Evolutionary conservation across 2,113 vertebrate genomes (phyloP), one percentile per base, ranked within the genome.

Genomic region (Zootoca vivipara): DNA sequence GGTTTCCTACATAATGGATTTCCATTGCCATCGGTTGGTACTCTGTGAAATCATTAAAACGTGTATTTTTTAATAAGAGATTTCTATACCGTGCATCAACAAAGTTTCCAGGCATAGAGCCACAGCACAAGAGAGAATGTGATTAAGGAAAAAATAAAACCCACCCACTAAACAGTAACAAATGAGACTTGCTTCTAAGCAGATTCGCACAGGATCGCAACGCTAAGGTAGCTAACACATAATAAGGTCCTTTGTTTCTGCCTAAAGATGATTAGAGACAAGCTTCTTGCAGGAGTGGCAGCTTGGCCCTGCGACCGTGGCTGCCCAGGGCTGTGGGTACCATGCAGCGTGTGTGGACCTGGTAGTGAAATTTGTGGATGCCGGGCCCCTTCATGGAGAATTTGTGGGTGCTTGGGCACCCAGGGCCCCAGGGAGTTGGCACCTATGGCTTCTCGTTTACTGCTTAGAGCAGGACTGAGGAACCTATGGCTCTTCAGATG

Each of bases 21-120:
- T 89, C 97, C 94, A 16, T 97, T 99, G 88, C 99, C 99, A 26
- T 94, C 74, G 95, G 99, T 99, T 94, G 97, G 96, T 93, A 90
- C 1, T 35, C 22, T 2, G 3, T 3, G 0, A 75, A 10, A 85
- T 85, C 64, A 24, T 56, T 9, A 65, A 92, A 90, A 83, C 1
- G 22, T 2, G 40, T 52, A 1, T n/a, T n/a, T 8, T 6, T 1
- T 7, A 7, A 10, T 40, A 30, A 75, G 13, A 56, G n/a, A n/a
- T 70, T 46, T 74, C 1, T 30, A 4, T 42, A 42, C 35, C 26
- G 1, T 30, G 1, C 2, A 42, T 56, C 38, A 74, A 74, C 70
- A 46, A 67, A 85, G 4, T 58, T 87, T 82, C 18, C 2, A 73
- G 9, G 35, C 16, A 82, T 35, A 58, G 4, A 40, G 22, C 38